These are phyloP conservation scores for Sula dactylatra DNA, from an alignment of 2,113 vertebrate species.

Conservation along the genomic window DNA sequence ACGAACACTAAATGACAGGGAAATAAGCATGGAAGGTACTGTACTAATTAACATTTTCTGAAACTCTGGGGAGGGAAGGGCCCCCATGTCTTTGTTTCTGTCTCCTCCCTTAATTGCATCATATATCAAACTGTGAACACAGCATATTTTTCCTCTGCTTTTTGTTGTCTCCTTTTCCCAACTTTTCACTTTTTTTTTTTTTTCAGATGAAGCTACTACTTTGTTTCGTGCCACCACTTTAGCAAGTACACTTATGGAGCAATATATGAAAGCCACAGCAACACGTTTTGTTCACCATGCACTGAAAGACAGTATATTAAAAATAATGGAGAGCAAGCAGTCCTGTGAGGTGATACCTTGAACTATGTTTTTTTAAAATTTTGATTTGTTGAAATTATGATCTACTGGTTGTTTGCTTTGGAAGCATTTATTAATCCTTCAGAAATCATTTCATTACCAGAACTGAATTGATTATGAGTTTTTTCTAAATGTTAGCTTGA, in stretches of 20 bases:
- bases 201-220: conserved; percentile 94
- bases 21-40: conserved; percentile 95
- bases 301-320: conserved; percentile 92
- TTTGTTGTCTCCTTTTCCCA: neutral
- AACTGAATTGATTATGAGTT: neutral
- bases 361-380: neutral
- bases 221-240: conserved; percentile 95
- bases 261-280: conserved; percentile 98
- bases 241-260: conserved; percentile 97
- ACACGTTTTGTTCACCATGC: conserved; percentile 94
- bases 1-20: conserved; percentile 92
- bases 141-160: neutral
- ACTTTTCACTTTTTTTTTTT: neutral
- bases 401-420: neutral
- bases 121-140: neutral
- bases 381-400: neutral
- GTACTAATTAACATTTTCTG: neutral
- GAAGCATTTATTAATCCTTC: conserved; percentile 4
- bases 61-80: neutral
- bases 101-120: neutral
- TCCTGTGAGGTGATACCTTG: conserved; percentile 88
- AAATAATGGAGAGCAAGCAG: conserved; percentile 98
- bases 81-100: neutral
- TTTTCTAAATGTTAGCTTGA: neutral
- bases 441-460: neutral